Conservation (phyloP, 2,888 invertebrate species). For the Ormyrus pomaceus region DNA sequence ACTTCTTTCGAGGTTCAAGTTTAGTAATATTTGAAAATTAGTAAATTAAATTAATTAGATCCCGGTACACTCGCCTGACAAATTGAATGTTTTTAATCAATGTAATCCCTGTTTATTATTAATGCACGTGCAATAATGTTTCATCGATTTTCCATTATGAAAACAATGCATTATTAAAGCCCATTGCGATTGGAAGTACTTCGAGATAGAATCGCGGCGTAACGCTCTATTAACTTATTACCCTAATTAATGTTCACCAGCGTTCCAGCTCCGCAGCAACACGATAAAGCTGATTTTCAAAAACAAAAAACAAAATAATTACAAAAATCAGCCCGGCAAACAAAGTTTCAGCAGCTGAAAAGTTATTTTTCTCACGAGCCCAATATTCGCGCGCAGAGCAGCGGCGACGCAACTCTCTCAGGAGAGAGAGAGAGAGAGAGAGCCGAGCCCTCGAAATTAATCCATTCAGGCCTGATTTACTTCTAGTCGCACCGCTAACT, state of each 20-base stretch:
- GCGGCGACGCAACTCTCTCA: neutral
- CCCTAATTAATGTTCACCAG: constrained; percentile 9
- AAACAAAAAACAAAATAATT: neutral
- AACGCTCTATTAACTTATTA: constrained; percentile 31
- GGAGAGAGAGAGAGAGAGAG: constrained; percentile 4
- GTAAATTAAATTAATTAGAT: no score
- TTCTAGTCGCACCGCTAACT: constrained; percentile 14
- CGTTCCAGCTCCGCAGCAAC: neutral
- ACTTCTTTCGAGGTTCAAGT: no score
- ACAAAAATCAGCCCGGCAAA: neutral
- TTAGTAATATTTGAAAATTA: no score
- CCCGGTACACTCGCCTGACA: neutral
- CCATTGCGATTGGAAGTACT: neutral
- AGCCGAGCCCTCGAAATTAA: constrained; percentile 27
- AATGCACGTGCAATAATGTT: neutral
- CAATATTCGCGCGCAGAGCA: neutral
- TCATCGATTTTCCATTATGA: constrained; percentile 45
- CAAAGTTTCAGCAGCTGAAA: neutral
- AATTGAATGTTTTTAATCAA: constrained; percentile 26
- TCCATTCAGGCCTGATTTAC: constrained; percentile 44
- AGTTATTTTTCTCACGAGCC: constrained; percentile 28
- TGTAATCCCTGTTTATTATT: constrained; percentile 8
- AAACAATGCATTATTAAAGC: constrained; percentile 46
- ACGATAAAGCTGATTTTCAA: neutral
- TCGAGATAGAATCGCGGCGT: constrained; percentile 3